phyloP scores from a whole-genome alignment of 2,888 invertebrate genomes.

The Orthosia gracilis region DNA sequence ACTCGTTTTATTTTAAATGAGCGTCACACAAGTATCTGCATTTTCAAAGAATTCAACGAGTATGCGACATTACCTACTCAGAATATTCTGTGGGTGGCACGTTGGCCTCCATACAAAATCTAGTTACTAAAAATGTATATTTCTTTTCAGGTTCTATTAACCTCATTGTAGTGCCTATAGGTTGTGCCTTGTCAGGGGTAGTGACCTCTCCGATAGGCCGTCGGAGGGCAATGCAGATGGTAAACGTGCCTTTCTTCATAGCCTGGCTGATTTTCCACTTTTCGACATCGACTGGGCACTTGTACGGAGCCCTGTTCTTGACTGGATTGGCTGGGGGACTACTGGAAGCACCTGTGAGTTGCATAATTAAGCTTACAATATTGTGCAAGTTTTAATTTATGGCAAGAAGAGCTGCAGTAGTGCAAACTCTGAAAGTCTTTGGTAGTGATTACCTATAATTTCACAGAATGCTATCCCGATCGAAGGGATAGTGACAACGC shows the following conservation, averaged over 20 bases:
- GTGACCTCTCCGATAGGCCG: constrained; percentile 94
- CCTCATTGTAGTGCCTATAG: constrained; percentile 95
- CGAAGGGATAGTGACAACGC: too few relatives aligned
- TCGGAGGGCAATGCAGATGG: constrained; percentile 94
- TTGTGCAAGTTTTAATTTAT: not conserved
- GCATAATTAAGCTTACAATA: not conserved
- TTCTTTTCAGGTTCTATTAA: constrained; percentile 93
- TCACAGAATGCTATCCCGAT: too few relatives aligned
- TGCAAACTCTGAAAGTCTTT: not conserved
- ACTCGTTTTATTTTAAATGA: not conserved
- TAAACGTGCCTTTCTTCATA: constrained; percentile 94
- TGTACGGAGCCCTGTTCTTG: constrained; percentile 93
- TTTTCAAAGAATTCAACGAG: not conserved
- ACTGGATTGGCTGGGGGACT: constrained; percentile 95
- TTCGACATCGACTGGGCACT: constrained; percentile 91
- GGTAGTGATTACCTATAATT: not conserved
- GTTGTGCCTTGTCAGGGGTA: constrained; percentile 94
- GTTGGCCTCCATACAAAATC: too few relatives aligned
- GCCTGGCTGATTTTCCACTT: constrained; percentile 95
- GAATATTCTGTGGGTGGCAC: too few relatives aligned
- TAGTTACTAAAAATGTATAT: too few relatives aligned
- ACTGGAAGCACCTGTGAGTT: constrained; percentile 95
- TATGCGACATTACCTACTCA: not conserved
- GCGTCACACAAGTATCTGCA: not conserved
- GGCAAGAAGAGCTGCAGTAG: not conserved